A percentile compares a stretch with the other conserved stretches of the same genome.
These are phyloP conservation scores for Connochaetes taurinus DNA, from an alignment of 2,113 vertebrate species.

Conservation along the genomic window DNA sequence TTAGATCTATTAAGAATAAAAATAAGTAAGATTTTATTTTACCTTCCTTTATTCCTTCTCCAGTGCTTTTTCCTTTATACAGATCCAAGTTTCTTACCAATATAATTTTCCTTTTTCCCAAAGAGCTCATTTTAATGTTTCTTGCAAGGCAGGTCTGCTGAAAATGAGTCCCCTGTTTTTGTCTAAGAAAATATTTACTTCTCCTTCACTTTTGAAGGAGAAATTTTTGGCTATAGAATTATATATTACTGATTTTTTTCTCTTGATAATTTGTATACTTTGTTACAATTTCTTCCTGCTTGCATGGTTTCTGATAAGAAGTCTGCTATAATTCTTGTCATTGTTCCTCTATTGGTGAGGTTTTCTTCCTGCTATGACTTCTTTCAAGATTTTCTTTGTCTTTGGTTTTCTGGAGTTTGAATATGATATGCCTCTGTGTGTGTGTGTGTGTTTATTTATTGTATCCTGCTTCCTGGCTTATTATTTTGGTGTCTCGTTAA, in stretches of 20 bases:
- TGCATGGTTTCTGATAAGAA: not conserved
- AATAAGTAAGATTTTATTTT: constrained; percentile 3
- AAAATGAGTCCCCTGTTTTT: not conserved
- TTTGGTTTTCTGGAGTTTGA: not conserved
- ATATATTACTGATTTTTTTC: not conserved
- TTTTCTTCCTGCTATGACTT: not conserved
- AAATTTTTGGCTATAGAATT: not conserved
- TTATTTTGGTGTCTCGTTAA: not conserved
- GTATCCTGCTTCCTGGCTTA: not conserved
- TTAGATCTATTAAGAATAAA: constrained; percentile 7
- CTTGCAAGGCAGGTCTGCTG: not conserved
- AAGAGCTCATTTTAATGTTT: constrained; percentile 2
- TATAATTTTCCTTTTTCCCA: not conserved
- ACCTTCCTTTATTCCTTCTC: not conserved
- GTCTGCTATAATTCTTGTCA: not conserved
- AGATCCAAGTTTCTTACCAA: not conserved
- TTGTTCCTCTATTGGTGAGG: not conserved
- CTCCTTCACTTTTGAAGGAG: not conserved
- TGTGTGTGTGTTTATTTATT: not conserved
- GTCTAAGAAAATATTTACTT: not conserved
- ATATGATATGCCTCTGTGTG: not conserved
- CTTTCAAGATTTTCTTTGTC: not conserved
- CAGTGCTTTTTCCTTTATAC: not conserved
- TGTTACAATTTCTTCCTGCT: not conserved
- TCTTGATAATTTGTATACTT: not conserved